Base-by-base conservation (phyloP, 2,797 vertebrate genomes). In the Cossypha polioptera region DNA sequence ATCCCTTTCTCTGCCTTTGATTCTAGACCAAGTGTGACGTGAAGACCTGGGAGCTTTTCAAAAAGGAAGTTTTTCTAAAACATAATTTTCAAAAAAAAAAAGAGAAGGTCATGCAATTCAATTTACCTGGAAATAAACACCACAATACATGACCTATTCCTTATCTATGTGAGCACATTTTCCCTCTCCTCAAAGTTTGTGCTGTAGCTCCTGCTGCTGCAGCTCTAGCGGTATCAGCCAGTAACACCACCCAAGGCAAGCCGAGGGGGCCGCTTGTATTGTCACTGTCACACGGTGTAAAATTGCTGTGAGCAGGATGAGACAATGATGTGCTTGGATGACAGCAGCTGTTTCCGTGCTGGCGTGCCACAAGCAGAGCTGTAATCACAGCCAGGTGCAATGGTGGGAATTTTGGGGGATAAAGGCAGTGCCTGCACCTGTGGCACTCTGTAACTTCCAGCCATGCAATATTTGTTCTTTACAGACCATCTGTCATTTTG, bases 401-500 rank as follows among this genome's bases (percentile, higher is more conserved):
- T 3, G 33, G 86, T 80, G 94, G 86, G 87, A 95, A 94, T 82
- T 90, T 53, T 3, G 78, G 74, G 58, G 78, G 25, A 36, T 21
- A 59, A 88, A 54, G 66, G 69, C 75, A 59, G 53, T 1, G 2
- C 47, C 59, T 77, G 42, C 91, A 96, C 94, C 94, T 97, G 95
- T 96, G 75, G 94, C 85, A 51, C 54, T 79, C 80, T 3, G 16
- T 35, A 92, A 95, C 83, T 93, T 94, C 35, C 57, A 88, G 77
- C 75, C 65, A 10, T 1, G 29, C 47, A 31, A 2, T 95, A 78
- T 83, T 92, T 91, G 75, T 18, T 92, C 63, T 86, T 87, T 71
- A 82, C 75, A 73, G 69, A 71, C 57, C 53, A 92, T 95, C 51
- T 78, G 47, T 96, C 92, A 96, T 84, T 81, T 40, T 95, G 92